These are phyloP conservation scores for Cryptocephalus moraei DNA, from an alignment of 2,888 invertebrate species.

Conservation along the genomic window DNA sequence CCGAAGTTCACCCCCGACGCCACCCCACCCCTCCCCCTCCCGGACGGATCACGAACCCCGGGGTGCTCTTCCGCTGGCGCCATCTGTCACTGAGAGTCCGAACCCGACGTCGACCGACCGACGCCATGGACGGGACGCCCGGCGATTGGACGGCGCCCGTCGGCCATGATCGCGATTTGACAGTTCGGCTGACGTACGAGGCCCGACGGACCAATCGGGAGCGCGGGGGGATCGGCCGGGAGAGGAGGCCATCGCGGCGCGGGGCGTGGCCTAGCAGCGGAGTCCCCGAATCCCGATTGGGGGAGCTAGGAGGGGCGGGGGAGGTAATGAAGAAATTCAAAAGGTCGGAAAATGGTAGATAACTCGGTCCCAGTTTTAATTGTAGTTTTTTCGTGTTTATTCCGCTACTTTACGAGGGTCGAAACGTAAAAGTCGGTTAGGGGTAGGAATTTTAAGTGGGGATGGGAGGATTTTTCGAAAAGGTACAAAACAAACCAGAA, in stretches of 20 bases:
- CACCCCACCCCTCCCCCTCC: too few relatives aligned
- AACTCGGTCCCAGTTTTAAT: background rate
- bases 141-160: background rate
- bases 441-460: too few relatives aligned
- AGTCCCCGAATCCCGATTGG: background rate
- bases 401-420: too few relatives aligned
- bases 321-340: background rate
- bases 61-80: background rate
- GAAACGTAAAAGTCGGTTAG: too few relatives aligned
- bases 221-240: background rate
- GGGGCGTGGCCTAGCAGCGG: background rate
- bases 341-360: background rate
- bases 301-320: background rate
- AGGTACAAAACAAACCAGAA: too few relatives aligned
- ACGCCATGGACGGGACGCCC: background rate
- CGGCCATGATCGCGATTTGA: background rate
- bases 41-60: too few relatives aligned
- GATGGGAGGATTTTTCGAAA: too few relatives aligned
- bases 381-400: background rate
- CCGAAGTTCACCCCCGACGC: too few relatives aligned
- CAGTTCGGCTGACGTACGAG: background rate
- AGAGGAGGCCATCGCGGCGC: background rate
- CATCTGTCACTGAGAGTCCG: background rate
- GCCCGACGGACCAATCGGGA: background rate
- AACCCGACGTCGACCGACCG: background rate